phyloP scores from a whole-genome alignment of 2,113 vertebrate species.

The Sciurus niger region DNA sequence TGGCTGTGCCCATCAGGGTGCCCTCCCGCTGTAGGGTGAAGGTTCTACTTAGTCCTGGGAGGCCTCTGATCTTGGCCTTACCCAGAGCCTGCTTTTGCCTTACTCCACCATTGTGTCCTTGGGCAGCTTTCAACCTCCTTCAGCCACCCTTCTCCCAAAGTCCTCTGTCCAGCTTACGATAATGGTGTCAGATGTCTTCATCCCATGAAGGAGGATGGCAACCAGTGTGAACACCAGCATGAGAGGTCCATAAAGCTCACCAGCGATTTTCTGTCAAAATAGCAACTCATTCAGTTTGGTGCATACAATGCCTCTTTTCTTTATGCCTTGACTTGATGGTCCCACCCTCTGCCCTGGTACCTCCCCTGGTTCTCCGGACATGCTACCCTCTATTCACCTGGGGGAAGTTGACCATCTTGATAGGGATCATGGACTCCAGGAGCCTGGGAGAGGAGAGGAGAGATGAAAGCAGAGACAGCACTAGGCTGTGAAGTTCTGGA shows the following conservation, averaged over 20 bases:
- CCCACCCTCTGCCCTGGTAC: neutral
- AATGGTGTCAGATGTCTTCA: constrained; percentile 98
- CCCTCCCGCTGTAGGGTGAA: constrained; percentile 93
- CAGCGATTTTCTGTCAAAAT: constrained; percentile 94
- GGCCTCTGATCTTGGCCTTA: neutral
- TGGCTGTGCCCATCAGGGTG: constrained; percentile 99
- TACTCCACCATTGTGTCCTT: neutral
- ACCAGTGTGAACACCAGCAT: constrained; percentile 99
- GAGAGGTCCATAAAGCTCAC: constrained; percentile 97
- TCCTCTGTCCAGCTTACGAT: constrained; percentile 91
- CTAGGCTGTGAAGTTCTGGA: neutral
- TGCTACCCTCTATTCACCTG: constrained; percentile 90
- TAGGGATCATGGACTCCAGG: constrained; percentile 97
- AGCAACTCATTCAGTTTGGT: constrained; percentile 68
- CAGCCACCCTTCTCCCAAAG: neutral
- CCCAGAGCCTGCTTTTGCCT: constrained; percentile 7
- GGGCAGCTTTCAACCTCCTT: neutral
- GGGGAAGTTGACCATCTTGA: constrained; percentile 97
- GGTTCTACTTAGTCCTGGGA: constrained; percentile 54
- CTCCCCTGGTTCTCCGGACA: neutral
- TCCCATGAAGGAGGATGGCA: constrained; percentile 97
- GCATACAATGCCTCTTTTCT: neutral
- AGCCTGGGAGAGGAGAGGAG: constrained; percentile 89
- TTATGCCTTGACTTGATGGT: neutral
- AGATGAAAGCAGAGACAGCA: constrained; percentile 38